A percentile compares a stretch with the other conserved stretches of the same genome.
Evolutionary conservation across 1,140 invertebrate species (phyloP).

Genomic region (Zaprionus capensis): DNA sequence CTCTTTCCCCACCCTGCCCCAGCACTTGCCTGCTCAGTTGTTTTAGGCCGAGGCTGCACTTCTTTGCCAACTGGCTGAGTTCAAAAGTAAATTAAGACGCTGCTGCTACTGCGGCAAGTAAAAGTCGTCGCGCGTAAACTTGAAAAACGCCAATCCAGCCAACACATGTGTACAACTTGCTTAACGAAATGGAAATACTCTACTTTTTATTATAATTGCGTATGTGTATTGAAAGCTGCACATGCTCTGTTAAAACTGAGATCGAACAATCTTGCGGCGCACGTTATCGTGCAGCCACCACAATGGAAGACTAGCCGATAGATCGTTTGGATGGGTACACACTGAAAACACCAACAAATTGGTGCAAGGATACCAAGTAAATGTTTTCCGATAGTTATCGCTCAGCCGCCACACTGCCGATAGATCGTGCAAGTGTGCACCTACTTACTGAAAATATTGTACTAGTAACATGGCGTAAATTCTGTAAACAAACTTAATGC

Average conservation of each 20-base stretch:
- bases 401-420: not conserved
- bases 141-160: constrained; percentile 49
- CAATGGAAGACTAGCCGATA: not conserved
- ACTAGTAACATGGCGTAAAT: not conserved
- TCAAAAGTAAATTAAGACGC: constrained; percentile 80
- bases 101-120: constrained; percentile 59
- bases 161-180: constrained; percentile 48
- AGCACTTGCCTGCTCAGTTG: constrained; percentile 4
- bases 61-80: constrained; percentile 73
- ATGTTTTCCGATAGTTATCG: not conserved
- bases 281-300: not conserved
- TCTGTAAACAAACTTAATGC: not conserved
- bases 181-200: constrained; percentile 55
- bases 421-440: not conserved
- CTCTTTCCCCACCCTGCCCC: not conserved
- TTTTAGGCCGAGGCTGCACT: constrained; percentile 59
- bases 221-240: not conserved
- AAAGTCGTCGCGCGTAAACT: constrained; percentile 65
- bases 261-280: not conserved
- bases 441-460: not conserved
- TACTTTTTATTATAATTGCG: not conserved
- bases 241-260: not conserved
- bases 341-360: not conserved
- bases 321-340: not conserved
- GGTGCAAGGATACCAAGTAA: not conserved